These are phyloP conservation scores for Archips crataeganus DNA, from an alignment of 2,888 invertebrate genomes.

Conservation along the genomic window DNA sequence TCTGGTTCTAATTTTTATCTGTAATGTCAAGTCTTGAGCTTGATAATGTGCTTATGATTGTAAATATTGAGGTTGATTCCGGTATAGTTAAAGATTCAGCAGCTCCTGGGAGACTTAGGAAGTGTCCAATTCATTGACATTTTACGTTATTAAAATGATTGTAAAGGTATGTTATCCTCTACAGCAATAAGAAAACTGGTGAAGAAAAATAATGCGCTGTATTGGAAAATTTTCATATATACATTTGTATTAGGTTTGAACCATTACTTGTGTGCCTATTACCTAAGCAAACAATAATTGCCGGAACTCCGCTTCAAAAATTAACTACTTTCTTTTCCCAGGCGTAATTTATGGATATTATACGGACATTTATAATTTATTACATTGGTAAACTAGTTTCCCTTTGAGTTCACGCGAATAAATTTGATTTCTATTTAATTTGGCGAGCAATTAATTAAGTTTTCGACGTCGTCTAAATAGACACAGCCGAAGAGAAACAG, in stretches of 20 bases:
- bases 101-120: too few species aligned
- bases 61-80: too few species aligned
- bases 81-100: too few species aligned
- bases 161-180: neutral
- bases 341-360: constrained; percentile 32
- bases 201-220: neutral
- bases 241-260: neutral
- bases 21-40: too few species aligned
- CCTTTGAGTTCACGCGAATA: constrained; percentile 34
- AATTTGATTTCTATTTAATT: constrained; percentile 34
- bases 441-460: constrained; percentile 28
- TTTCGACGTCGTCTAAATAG: constrained; percentile 11
- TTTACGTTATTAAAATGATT: too few species aligned
- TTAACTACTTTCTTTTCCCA: constrained; percentile 32
- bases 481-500: constrained; percentile 16
- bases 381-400: constrained; percentile 20
- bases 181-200: neutral
- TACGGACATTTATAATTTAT: constrained; percentile 36
- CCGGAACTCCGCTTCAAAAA: neutral
- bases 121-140: too few species aligned
- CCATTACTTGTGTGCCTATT: neutral
- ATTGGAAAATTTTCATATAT: too few species aligned
- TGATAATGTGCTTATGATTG: too few species aligned
- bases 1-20: too few species aligned
- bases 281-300: neutral